phyloP scores from a whole-genome alignment of 2,113 vertebrate genomes.

The Herpetotheres cachinnans region DNA sequence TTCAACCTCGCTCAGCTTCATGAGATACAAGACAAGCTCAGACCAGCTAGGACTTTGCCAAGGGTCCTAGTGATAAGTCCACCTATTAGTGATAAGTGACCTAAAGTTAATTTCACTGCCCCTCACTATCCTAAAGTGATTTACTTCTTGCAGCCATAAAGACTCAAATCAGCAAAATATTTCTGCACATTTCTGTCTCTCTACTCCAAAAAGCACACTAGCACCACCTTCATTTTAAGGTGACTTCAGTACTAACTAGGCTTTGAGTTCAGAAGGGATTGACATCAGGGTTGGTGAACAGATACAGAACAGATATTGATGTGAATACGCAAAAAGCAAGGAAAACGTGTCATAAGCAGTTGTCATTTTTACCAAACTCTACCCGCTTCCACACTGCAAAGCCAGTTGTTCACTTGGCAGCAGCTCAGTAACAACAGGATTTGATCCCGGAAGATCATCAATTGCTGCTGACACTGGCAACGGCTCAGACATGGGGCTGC shows the following conservation, averaged over 20 bases:
- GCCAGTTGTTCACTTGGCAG: background rate
- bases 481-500: background rate
- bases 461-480: background rate
- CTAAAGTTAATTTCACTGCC: background rate
- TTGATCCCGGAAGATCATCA: background rate
- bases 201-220: background rate
- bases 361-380: accelerated
- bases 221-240: background rate
- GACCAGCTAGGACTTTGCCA: background rate
- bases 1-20: background rate
- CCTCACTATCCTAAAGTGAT: background rate
- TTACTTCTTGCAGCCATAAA: background rate
- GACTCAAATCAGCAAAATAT: background rate
- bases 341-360: background rate
- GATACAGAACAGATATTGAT: background rate
- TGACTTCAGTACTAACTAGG: background rate
- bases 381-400: background rate
- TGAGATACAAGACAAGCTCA: background rate
- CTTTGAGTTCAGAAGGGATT: background rate
- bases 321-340: background rate
- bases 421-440: background rate
- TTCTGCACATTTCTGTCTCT: background rate
- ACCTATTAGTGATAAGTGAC: accelerated
- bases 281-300: background rate
- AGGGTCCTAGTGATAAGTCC: too few species aligned